Conservation (phyloP, 30 jellyfish, hydroid and myxozoan genomes). For the Morbakka virulenta region DNA sequence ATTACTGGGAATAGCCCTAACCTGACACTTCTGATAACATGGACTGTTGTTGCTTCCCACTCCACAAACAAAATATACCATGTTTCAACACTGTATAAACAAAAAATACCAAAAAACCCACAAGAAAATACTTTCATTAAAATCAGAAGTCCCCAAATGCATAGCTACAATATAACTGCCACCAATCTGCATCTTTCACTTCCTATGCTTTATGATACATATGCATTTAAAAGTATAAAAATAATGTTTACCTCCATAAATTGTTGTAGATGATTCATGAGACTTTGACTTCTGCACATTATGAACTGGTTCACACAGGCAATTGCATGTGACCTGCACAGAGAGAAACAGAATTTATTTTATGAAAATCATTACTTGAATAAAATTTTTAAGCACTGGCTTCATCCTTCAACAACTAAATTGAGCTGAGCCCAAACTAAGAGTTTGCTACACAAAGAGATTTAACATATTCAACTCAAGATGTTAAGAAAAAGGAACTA, state of each 20-base stretch:
- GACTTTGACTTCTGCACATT: conserved; percentile 85
- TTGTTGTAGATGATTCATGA: conserved; percentile 81
- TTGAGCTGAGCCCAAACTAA: not conserved
- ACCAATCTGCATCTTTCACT: too few relatives aligned
- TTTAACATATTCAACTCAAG: too few relatives aligned
- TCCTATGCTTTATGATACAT: too few relatives aligned
- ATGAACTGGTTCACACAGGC: conserved; percentile 99
- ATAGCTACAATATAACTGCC: too few relatives aligned
- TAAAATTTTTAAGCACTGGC: not conserved
- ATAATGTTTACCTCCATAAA: conserved; percentile 94
- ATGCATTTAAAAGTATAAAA: too few relatives aligned
- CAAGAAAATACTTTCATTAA: not conserved
- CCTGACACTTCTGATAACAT: not conserved
- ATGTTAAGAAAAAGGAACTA: too few relatives aligned
- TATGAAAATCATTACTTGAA: not conserved
- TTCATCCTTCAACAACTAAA: not conserved
- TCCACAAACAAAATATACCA: not conserved
- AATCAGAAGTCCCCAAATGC: too few relatives aligned
- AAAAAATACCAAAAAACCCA: not conserved
- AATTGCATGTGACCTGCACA: conserved; percentile 90
- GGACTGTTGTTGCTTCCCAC: too few relatives aligned
- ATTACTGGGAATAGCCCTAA: too few relatives aligned
- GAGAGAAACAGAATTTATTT: not conserved
- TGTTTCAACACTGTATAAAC: not conserved
- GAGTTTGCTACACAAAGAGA: too few relatives aligned